phyloP scores from a whole-genome alignment of 1,140 invertebrate species.

The Anastrepha ludens region DNA sequence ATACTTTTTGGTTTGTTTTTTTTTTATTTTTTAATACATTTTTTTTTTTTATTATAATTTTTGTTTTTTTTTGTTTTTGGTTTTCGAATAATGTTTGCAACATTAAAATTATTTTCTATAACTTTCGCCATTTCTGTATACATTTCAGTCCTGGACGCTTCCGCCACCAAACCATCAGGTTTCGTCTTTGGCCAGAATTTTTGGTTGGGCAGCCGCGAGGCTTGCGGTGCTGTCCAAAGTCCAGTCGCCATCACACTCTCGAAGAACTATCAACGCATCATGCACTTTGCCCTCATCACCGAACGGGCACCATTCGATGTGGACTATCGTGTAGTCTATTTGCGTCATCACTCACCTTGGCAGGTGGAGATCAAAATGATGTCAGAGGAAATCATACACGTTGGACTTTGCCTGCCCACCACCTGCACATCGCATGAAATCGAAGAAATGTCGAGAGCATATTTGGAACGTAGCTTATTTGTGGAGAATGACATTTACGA shows the following conservation, averaged over 20 bases:
- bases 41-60: no score
- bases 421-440: conserved; percentile 66
- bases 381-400: conserved; percentile 70
- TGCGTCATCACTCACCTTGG: conserved; percentile 70
- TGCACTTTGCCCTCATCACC: conserved; percentile 68
- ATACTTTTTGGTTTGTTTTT: no score
- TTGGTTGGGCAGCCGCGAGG: conserved; percentile 70
- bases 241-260: conserved; percentile 68
- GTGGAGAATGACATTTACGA: conserved; percentile 68
- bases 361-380: conserved; percentile 72
- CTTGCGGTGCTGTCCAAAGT: conserved; percentile 62
- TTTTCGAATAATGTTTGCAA: background rate
- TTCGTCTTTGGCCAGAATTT: conserved; percentile 73
- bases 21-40: no score
- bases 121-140: background rate
- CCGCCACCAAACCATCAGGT: conserved; percentile 67
- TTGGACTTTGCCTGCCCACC: conserved; percentile 71
- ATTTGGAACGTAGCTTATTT: conserved; percentile 62
- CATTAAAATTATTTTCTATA: background rate
- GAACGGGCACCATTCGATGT: conserved; percentile 68
- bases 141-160: conserved; percentile 69
- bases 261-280: conserved; percentile 65
- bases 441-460: conserved; percentile 64
- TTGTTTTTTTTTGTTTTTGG: no score
- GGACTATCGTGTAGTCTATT: conserved; percentile 70